Conservation (phyloP, 2,888 invertebrate genomes). For the Lagria hirta region DNA sequence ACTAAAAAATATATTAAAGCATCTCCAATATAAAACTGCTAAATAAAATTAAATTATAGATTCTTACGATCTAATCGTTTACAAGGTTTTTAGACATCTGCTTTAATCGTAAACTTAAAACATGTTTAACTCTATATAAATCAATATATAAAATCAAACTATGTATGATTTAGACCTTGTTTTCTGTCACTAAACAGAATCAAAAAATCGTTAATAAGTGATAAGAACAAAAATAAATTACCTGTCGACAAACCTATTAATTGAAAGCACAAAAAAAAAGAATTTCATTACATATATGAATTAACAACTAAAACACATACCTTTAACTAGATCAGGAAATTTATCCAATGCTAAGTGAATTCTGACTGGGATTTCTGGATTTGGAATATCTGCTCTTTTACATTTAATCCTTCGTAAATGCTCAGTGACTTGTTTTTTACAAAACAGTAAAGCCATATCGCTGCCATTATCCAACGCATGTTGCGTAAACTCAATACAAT, state of each 20-base stretch:
- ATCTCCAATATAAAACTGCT: not conserved
- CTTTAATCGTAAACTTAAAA: too few species aligned
- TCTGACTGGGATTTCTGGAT: slow-evolving; percentile 85
- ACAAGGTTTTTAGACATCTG: too few species aligned
- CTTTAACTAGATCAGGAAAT: slow-evolving; percentile 77
- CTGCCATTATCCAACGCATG: slow-evolving; percentile 77
- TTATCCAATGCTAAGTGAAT: slow-evolving; percentile 79
- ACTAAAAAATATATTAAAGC: not conserved
- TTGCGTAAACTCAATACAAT: slow-evolving; percentile 83
- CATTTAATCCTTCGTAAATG: slow-evolving; percentile 81
- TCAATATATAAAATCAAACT: too few species aligned
- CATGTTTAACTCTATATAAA: too few species aligned
- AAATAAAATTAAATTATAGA: too few species aligned
- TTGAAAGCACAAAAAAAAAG: slow-evolving; percentile 33
- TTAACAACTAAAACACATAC: slow-evolving; percentile 49
- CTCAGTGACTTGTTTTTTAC: slow-evolving; percentile 73
- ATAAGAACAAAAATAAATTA: slow-evolving; percentile 30
- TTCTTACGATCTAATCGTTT: too few species aligned
- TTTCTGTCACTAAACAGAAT: too few species aligned
- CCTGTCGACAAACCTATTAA: slow-evolving; percentile 46
- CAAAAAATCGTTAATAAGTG: too few species aligned
- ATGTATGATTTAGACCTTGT: too few species aligned
- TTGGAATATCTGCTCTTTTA: slow-evolving; percentile 82
- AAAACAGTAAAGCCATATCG: slow-evolving; percentile 81
- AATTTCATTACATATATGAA: slow-evolving; percentile 7